Evolutionary conservation across 2,797 vertebrate genomes (phyloP).

Genomic region (Hippoglossus hippoglossus): DNA sequence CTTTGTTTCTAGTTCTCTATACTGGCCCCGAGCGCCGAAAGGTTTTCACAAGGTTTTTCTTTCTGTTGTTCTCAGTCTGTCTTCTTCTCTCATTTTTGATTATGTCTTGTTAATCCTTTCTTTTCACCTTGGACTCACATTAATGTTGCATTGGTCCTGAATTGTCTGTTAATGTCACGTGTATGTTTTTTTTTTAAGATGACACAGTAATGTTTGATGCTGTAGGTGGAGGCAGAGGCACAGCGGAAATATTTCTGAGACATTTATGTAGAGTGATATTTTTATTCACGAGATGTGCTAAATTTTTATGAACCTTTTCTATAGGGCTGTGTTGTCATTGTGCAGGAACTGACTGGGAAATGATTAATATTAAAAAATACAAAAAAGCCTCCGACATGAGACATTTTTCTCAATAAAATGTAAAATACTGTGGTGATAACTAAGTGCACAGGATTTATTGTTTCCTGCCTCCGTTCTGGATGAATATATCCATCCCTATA

Average conservation of each 20-base stretch:
- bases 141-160: conserved; percentile 12
- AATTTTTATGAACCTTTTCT: conserved; percentile 36
- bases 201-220: conserved; percentile 2
- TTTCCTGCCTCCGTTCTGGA: neutral
- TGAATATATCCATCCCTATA: too few relatives aligned
- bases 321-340: conserved; percentile 22
- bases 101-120: conserved; percentile 6
- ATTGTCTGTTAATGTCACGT: conserved; percentile 10
- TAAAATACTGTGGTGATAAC: conserved; percentile 37
- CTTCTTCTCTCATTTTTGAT: conserved; percentile 6
- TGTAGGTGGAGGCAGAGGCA: neutral
- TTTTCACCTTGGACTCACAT: neutral
- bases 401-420: conserved; percentile 34
- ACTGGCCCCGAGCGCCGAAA: too few relatives aligned
- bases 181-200: conserved; percentile 17
- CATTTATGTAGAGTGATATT: conserved; percentile 19
- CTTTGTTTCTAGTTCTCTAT: too few relatives aligned
- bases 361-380: conserved; percentile 5
- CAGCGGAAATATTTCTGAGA: neutral
- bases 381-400: neutral
- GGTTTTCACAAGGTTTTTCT: neutral
- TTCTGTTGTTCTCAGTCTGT: conserved; percentile 1
- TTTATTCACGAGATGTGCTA: conserved; percentile 25
- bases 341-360: conserved; percentile 13
- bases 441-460: neutral